Base-by-base conservation (phyloP, 2,797 vertebrate species). In the Oryzias dopingdopingensis region DNA sequence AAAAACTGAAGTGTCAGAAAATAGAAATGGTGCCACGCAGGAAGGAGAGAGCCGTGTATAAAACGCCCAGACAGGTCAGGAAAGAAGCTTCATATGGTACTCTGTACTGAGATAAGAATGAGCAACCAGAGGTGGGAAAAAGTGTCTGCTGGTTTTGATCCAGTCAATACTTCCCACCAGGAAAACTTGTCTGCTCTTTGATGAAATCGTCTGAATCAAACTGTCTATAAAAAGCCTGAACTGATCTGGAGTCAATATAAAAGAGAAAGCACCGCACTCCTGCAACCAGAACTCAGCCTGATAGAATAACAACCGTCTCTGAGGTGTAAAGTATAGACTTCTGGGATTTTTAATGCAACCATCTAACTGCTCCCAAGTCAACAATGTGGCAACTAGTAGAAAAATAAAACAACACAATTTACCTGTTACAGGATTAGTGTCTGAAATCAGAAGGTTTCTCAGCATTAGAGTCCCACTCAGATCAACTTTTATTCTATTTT, bases 101-200 rank as follows among this genome's bases (percentile, higher is more conserved):
- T 64, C 3, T 4, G 59, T 15, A 52, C 66, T 3, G 4, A 45
- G 65, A 75, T 62, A 40, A 70, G 64, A 79, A 47, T 22, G 76
- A 71, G 70, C 56, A 46, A 64, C 51, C 58, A 67, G 42, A 65
- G 57, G 61, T 63, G 40, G 65, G 65, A 70, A 52, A 56, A 77
- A 75, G 70, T 63, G 58, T 32, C 50, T 40, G 67, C 55, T 74
- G 74, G 57, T 75, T 80, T 87, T 73, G 54, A 83, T 83, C 76
- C 67, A 62, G 64, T 74, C 71, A 81, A 78, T 67, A 58, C 59
- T 72, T 43, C 60, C 46, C 48, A 50, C 58, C 18, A 42, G 56
- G 17, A 76, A 62, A 65, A 59, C 46, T 42, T 66, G 67, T 17
- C 64, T 43, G 42, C 63, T 23, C 62, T 86, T 77, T 80, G 78